Percentiles rank a stretch among this genome's conserved stretches.
Evolutionary conservation across 1,140 invertebrate genomes (phyloP).

Genomic region (Dendroctonus valens): DNA sequence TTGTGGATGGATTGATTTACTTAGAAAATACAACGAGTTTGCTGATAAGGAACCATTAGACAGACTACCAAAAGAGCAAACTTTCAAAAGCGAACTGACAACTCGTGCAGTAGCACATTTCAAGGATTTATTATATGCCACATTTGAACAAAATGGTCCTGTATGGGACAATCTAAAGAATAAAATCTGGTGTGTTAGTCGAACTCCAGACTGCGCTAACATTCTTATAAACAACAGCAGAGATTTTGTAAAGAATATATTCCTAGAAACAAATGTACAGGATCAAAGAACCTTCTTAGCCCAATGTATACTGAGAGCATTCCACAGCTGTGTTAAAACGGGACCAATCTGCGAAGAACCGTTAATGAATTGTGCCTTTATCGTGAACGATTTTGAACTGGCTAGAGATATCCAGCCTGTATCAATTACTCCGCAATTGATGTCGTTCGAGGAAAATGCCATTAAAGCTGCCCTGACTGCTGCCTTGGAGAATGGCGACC

Average conservation of each 20-base stretch:
- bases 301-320: constrained; percentile 44
- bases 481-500: constrained; percentile 86
- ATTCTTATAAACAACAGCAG: constrained; percentile 40
- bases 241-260: constrained; percentile 41
- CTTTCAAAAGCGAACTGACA: constrained; percentile 37
- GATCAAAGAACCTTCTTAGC: constrained; percentile 41
- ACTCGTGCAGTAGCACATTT: constrained; percentile 40
- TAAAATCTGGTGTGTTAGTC: constrained; percentile 55
- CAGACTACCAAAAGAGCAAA: constrained; percentile 23
- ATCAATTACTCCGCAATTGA: constrained; percentile 53
- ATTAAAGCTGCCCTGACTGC: constrained; percentile 86
- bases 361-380: constrained; percentile 45
- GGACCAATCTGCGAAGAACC: constrained; percentile 49
- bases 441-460: constrained; percentile 30
- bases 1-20: constrained; percentile 36
- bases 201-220: constrained; percentile 40
- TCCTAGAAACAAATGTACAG: constrained; percentile 35
- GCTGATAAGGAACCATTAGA: background rate
- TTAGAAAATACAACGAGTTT: constrained; percentile 28
- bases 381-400: constrained; percentile 90
- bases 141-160: constrained; percentile 28
- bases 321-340: constrained; percentile 44
- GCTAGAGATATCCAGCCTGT: constrained; percentile 80
- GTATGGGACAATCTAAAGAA: constrained; percentile 46
- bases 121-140: constrained; percentile 38